These are phyloP conservation scores for Bombus pyrosoma DNA, from an alignment of 1,140 invertebrate genomes.

Conservation along the genomic window DNA sequence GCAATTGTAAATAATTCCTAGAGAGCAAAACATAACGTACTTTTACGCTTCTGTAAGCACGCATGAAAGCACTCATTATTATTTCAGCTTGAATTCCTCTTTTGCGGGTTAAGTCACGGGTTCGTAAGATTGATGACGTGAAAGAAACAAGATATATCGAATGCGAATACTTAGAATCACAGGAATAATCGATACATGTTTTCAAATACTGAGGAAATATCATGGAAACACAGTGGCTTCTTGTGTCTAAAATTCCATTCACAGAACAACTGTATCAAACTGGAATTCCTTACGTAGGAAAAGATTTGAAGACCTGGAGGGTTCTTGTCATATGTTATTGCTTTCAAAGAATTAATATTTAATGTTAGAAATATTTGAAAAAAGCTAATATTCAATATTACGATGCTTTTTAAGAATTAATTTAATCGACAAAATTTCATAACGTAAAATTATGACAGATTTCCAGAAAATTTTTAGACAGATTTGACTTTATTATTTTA, in stretches of 20 bases:
- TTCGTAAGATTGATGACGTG: neutral
- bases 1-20: neutral
- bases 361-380: no score
- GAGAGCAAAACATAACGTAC: no score
- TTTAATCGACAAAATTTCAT: no score
- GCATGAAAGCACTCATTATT: neutral
- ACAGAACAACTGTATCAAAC: neutral
- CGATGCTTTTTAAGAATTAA: neutral
- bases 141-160: constrained; percentile 18
- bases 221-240: neutral
- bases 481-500: neutral
- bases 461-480: neutral
- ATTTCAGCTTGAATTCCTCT: neutral
- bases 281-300: neutral
- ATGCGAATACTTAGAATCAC: constrained; percentile 19
- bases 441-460: neutral
- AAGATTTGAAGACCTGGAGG: neutral
- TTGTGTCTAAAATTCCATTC: constrained; percentile 28
- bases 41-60: neutral
- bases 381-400: neutral
- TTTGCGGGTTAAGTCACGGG: neutral
- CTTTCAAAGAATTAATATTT: neutral
- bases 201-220: constrained; percentile 33
- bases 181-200: constrained; percentile 30
- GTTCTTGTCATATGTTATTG: neutral